Conservation (phyloP, 2,888 invertebrate genomes). For the Biston stratarius region DNA sequence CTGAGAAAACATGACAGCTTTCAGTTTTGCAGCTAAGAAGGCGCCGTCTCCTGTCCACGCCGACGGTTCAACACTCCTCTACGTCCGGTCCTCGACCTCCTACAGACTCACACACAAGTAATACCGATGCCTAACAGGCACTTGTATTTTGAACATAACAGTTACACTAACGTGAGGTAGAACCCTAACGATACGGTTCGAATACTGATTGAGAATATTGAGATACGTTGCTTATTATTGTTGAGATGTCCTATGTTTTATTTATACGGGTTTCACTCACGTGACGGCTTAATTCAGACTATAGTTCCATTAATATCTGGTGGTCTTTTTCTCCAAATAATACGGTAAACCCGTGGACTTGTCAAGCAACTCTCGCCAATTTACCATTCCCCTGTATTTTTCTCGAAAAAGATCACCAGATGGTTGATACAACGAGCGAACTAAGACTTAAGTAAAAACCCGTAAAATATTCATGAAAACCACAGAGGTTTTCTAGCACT, state of each 20-base stretch:
- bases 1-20: neutral
- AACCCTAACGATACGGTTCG: slow-evolving; percentile 54
- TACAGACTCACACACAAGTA: slow-evolving; percentile 39
- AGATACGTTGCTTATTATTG: slow-evolving; percentile 35
- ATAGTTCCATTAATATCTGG: neutral
- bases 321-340: neutral
- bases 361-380: neutral
- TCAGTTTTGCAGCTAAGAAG: slow-evolving; percentile 6
- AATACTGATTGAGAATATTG: slow-evolving; percentile 55
- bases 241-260: neutral
- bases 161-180: slow-evolving; percentile 58
- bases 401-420: neutral
- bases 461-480: neutral
- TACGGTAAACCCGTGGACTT: neutral
- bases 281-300: neutral
- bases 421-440: neutral
- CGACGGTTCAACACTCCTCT: slow-evolving; percentile 28
- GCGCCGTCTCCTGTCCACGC: slow-evolving; percentile 22
- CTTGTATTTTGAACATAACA: slow-evolving; percentile 49
- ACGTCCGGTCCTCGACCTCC: slow-evolving; percentile 32
- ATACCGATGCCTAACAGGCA: slow-evolving; percentile 41
- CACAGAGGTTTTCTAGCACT: neutral
- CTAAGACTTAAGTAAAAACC: neutral
- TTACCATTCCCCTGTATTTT: neutral
- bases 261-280: neutral